Conservation (phyloP, 2,797 vertebrate species). For the Sarcoramphus papa region DNA sequence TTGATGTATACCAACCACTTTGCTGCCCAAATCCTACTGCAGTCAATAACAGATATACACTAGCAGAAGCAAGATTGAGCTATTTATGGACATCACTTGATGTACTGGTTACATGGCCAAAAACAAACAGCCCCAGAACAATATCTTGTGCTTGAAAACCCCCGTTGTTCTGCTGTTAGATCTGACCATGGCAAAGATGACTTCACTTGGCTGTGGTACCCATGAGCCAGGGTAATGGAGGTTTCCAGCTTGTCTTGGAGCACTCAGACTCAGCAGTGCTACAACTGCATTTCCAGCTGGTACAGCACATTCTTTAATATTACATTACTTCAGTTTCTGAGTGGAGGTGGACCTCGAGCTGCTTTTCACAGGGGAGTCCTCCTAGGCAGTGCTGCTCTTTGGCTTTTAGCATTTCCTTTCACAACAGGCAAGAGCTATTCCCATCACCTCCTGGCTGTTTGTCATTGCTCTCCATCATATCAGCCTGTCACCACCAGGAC, state of each 20-base stretch:
- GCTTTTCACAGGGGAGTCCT: neutral
- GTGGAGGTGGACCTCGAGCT: neutral
- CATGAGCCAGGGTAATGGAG: neutral
- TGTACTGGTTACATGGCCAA: neutral
- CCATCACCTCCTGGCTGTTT: constrained; percentile 3
- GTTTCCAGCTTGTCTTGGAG: neutral
- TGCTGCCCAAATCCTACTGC: neutral
- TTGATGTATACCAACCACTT: neutral
- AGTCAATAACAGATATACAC: neutral
- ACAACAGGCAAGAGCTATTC: neutral
- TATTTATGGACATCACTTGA: neutral
- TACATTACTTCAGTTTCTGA: neutral
- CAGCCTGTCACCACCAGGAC: neutral
- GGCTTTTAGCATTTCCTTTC: constrained; percentile 8
- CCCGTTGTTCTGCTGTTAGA: neutral
- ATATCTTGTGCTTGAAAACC: neutral
- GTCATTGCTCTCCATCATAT: neutral
- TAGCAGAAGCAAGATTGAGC: neutral
- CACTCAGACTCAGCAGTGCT: neutral
- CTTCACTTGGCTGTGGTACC: neutral
- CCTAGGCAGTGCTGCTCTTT: neutral
- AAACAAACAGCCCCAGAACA: neutral
- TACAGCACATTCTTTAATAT: neutral
- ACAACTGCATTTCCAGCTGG: neutral
- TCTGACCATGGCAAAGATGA: neutral